Conservation (phyloP, 2,888 invertebrate genomes). For the Cantharis rustica region DNA sequence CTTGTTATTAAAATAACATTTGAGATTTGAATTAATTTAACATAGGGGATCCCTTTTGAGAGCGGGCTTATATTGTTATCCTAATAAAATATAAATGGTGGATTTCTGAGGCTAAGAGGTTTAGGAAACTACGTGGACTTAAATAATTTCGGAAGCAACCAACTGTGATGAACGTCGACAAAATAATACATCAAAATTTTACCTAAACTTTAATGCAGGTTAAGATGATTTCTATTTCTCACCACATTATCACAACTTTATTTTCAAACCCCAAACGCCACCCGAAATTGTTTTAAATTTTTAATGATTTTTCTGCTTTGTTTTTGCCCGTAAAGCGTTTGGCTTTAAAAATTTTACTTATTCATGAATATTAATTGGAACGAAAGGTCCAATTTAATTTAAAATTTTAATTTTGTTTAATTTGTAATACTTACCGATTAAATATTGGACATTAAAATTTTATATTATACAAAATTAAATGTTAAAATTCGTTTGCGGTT, state of each 20-base stretch:
- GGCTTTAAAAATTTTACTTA: not conserved
- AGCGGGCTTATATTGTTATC: not conserved
- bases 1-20: not conserved
- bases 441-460: not conserved
- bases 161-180: not conserved
- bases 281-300: not conserved
- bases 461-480: not conserved
- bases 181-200: not conserved
- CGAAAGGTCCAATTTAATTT: not conserved
- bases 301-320: not conserved
- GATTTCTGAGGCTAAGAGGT: not conserved
- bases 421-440: not conserved
- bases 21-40: not conserved
- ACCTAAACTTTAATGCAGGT: no score
- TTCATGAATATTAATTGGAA: not conserved
- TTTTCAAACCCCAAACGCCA: not conserved
- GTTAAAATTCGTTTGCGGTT: not conserved
- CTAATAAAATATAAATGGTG: not conserved
- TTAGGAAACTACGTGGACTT: not conserved
- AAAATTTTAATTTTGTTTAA: not conserved
- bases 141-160: not conserved
- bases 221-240: not conserved
- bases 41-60: not conserved
- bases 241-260: not conserved
- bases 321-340: not conserved